phyloP scores from a whole-genome alignment of 2,888 invertebrate species.

The Tortrix viridana region DNA sequence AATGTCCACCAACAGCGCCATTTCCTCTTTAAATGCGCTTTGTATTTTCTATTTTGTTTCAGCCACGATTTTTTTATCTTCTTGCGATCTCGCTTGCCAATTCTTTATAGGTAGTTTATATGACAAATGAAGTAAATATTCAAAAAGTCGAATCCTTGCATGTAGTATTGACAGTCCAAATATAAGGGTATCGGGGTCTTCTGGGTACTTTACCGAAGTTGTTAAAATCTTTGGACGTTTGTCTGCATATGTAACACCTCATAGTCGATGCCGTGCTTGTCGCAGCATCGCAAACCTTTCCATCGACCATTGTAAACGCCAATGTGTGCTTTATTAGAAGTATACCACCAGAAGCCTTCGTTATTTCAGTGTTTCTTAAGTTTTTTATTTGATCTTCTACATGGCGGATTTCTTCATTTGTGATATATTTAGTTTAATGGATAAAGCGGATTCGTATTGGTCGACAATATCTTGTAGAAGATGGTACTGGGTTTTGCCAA shows the following conservation, averaged over 20 bases:
- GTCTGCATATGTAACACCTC: slow-evolving; percentile 35
- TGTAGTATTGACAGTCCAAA: slow-evolving; percentile 1
- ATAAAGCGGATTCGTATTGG: no score
- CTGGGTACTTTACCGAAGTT: neutral
- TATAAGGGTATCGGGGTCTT: neutral
- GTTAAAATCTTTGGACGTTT: slow-evolving; percentile 40
- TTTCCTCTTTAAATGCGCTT: neutral
- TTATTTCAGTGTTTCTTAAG: neutral
- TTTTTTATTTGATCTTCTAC: no score
- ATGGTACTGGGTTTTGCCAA: no score
- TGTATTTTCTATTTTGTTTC: neutral
- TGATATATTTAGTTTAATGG: no score
- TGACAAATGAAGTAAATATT: neutral
- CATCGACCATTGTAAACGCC: slow-evolving; percentile 42
- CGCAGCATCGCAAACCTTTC: slow-evolving; percentile 40
- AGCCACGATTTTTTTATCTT: neutral
- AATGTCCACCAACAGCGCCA: no score
- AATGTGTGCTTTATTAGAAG: slow-evolving; percentile 13
- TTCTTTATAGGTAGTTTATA: slow-evolving; percentile 3
- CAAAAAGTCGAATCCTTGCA: slow-evolving; percentile 6
- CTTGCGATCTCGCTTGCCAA: neutral
- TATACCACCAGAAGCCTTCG: neutral
- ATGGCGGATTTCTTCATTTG: no score
- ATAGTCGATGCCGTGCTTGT: slow-evolving; percentile 15
- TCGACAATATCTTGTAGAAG: no score